phyloP scores from a whole-genome alignment of 2,113 vertebrate species.

The Ramphastos sulfuratus region DNA sequence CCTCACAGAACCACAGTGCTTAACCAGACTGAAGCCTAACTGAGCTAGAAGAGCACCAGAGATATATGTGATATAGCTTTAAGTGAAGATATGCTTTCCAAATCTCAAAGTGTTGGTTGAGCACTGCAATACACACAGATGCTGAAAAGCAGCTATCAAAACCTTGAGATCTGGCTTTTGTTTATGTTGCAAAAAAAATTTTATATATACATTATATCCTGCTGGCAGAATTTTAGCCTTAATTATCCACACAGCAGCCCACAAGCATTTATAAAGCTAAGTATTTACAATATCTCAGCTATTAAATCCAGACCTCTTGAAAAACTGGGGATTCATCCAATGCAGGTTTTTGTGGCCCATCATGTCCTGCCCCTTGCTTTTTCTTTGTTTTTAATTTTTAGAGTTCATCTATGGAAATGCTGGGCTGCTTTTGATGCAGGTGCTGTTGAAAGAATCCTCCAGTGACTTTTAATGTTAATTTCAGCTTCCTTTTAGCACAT shows the following conservation, averaged over 20 bases:
- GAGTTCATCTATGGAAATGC: background rate
- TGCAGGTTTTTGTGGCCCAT: background rate
- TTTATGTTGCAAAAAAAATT: background rate
- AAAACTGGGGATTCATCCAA: background rate
- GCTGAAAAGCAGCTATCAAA: background rate
- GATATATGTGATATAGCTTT: background rate
- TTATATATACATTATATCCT: background rate
- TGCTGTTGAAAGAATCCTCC: background rate
- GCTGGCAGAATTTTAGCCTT: background rate
- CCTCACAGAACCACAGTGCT: background rate
- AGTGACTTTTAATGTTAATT: background rate
- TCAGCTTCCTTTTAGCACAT: background rate
- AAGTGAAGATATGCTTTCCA: background rate
- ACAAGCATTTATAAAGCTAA: background rate
- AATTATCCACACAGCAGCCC: background rate
- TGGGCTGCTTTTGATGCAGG: background rate
- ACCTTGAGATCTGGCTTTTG: background rate
- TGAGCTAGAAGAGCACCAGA: background rate
- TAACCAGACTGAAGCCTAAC: background rate
- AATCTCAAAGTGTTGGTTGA: background rate
- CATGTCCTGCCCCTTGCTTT: rapidly evolving
- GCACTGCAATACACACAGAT: background rate
- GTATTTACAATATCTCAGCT: background rate
- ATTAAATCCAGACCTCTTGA: background rate
- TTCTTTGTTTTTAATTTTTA: background rate